Conservation (phyloP, 2,888 invertebrate species). For the Microdon myrmicae region DNA sequence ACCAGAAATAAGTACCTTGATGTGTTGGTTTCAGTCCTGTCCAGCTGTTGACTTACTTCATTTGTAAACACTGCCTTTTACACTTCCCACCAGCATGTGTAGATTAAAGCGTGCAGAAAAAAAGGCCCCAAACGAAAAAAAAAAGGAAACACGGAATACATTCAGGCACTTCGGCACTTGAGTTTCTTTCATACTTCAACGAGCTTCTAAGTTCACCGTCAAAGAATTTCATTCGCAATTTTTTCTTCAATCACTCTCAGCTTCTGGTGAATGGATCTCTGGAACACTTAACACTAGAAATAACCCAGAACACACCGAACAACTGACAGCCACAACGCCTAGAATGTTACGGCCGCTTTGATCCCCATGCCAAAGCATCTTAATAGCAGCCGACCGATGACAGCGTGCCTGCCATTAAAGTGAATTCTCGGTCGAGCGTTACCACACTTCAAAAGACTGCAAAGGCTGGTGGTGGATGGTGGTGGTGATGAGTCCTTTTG, state of each 20-base stretch:
- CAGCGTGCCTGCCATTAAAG: constrained; percentile 48
- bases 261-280: constrained; percentile 26
- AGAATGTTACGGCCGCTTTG: constrained; percentile 48
- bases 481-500: too few species aligned
- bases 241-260: constrained; percentile 25
- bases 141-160: neutral
- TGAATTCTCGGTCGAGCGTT: constrained; percentile 33
- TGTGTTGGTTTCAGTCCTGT: too few species aligned
- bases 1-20: too few species aligned
- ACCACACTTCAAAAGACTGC: constrained; percentile 43
- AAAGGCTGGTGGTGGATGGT: constrained; percentile 30
- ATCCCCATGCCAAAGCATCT: constrained; percentile 50
- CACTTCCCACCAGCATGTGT: neutral
- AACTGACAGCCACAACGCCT: constrained; percentile 44
- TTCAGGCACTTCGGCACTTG: constrained; percentile 29
- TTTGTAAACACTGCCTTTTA: constrained; percentile 7
- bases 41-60: constrained; percentile 1
- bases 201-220: constrained; percentile 35
- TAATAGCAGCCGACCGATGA: constrained; percentile 47
- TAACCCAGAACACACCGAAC: constrained; percentile 37
- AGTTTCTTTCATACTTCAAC: constrained; percentile 31
- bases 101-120: neutral
- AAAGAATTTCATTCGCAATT: constrained; percentile 42
- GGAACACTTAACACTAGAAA: constrained; percentile 48
- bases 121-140: too few species aligned